Evolutionary conservation across 2,888 invertebrate species (phyloP).

Genomic region (Pediacus dermestoides): DNA sequence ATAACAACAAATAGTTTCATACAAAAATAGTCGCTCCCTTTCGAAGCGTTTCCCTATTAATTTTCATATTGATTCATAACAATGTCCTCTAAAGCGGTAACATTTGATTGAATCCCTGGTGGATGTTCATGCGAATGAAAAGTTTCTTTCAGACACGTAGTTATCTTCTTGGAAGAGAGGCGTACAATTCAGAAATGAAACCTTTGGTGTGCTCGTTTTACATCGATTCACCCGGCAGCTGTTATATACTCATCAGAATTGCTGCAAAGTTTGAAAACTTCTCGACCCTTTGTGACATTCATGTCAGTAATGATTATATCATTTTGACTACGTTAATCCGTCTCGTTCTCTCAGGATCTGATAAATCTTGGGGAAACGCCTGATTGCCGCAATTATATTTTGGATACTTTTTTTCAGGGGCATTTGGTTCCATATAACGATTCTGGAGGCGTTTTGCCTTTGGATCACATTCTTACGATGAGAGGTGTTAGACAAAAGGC

Average conservation of each 20-base stretch:
- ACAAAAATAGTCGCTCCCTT: neutral
- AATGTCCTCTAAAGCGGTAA: neutral
- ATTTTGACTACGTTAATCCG: slow-evolving; percentile 37
- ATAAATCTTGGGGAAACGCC: neutral
- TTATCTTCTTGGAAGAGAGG: slow-evolving; percentile 28
- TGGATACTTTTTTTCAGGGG: slow-evolving; percentile 58
- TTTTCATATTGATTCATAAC: neutral
- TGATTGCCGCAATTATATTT: slow-evolving; percentile 9
- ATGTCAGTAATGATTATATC: slow-evolving; percentile 40
- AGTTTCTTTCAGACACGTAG: slow-evolving; percentile 28
- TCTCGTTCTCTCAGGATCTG: slow-evolving; percentile 23
- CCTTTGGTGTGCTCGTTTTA: slow-evolving; percentile 36
- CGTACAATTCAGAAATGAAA: slow-evolving; percentile 28
- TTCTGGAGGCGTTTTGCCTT: slow-evolving; percentile 62
- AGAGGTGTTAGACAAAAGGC: slow-evolving; percentile 66
- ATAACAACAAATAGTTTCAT: no score
- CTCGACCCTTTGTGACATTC: slow-evolving; percentile 37
- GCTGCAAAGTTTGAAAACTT: slow-evolving; percentile 41
- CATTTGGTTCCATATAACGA: slow-evolving; percentile 64
- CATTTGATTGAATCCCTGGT: slow-evolving; percentile 17
- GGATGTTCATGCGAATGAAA: slow-evolving; percentile 21
- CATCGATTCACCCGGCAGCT: slow-evolving; percentile 42
- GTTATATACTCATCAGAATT: slow-evolving; percentile 42
- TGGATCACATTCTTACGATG: slow-evolving; percentile 65
- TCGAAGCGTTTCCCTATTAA: neutral